Evolutionary conservation across 2,888 invertebrate genomes (phyloP).

Genomic region (Drosophila infuscata): DNA sequence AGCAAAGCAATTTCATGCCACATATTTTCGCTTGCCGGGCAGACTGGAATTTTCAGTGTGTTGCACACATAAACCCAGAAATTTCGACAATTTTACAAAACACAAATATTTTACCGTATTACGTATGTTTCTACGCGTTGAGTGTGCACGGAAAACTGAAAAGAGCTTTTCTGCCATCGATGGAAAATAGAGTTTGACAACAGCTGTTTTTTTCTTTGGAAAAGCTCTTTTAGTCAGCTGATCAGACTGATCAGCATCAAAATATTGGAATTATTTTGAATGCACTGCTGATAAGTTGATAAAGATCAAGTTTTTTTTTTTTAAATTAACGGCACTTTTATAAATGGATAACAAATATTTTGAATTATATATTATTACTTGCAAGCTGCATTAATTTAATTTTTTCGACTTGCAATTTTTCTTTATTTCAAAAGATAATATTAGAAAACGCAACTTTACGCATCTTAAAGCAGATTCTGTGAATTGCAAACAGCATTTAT

Average conservation of each 20-base stretch:
- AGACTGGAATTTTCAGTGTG: slow-evolving; percentile 44
- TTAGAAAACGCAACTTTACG: slow-evolving; percentile 5
- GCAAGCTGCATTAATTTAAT: too few species aligned
- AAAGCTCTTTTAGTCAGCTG: slow-evolving; percentile 24
- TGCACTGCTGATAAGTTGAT: background rate
- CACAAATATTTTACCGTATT: slow-evolving; percentile 43
- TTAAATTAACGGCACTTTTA: background rate
- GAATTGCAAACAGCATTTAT: slow-evolving; percentile 39
- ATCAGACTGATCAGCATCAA: background rate
- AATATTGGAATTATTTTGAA: background rate
- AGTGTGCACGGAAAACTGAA: slow-evolving; percentile 23
- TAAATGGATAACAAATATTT: background rate
- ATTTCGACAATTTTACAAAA: slow-evolving; percentile 25
- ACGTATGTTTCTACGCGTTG: slow-evolving; percentile 25
- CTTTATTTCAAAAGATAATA: background rate
- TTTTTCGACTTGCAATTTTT: background rate
- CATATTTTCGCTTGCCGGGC: slow-evolving; percentile 38
- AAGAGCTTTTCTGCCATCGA: slow-evolving; percentile 44
- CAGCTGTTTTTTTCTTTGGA: slow-evolving; percentile 24
- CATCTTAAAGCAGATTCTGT: slow-evolving; percentile 16
- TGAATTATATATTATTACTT: background rate
- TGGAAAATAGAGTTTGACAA: background rate
- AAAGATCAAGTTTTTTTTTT: too few species aligned
- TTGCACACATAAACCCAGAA: slow-evolving; percentile 15
- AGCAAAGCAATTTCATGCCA: slow-evolving; percentile 57